Conservation (phyloP, 1,140 invertebrate genomes). For the Babylonia areolata region DNA sequence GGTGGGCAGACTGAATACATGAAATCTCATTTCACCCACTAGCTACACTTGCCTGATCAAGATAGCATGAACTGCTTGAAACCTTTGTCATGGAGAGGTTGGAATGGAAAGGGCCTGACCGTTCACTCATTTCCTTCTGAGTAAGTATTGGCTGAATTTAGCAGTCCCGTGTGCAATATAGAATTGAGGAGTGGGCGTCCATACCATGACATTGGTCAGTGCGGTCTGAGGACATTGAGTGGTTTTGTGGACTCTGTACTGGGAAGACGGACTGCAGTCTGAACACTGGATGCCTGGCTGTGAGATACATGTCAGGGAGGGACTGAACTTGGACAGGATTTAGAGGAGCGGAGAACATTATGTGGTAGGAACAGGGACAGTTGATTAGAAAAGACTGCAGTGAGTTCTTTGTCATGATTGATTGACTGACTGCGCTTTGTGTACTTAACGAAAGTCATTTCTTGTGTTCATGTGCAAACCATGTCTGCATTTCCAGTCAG, state of each 20-base stretch:
- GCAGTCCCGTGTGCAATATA: not conserved
- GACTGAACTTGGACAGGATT: too few species aligned
- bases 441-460: not conserved
- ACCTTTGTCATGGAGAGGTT: not conserved
- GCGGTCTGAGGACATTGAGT: not conserved
- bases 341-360: too few species aligned
- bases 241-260: too few species aligned
- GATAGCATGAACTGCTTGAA: not conserved
- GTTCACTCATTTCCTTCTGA: not conserved
- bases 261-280: too few species aligned
- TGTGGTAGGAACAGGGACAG: too few species aligned
- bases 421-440: not conserved
- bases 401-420: not conserved
- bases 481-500: constrained; percentile 3
- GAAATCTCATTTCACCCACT: not conserved
- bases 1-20: not conserved
- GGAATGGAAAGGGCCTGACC: not conserved
- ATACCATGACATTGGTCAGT: not conserved
- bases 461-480: constrained; percentile 5
- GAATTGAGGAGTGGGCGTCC: not conserved
- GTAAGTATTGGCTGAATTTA: not conserved
- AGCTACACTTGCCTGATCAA: not conserved
- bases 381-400: too few species aligned
- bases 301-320: too few species aligned
- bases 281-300: too few species aligned